Percentiles rank a stretch among this genome's conserved stretches.
These are phyloP conservation scores for Oligia latruncula DNA, from an alignment of 2,888 invertebrate genomes.

Conservation along the genomic window DNA sequence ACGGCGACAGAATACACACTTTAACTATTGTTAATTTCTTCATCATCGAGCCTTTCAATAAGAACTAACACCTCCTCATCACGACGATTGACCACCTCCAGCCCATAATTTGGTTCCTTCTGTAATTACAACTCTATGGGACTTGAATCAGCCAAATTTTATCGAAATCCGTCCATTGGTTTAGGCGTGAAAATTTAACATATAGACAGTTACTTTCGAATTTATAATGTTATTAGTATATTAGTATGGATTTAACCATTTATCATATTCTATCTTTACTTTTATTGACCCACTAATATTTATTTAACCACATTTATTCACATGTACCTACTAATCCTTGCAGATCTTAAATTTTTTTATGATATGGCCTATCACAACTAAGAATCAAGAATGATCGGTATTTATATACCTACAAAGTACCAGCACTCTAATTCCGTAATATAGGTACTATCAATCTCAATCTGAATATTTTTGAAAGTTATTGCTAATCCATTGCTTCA, in stretches of 20 bases:
- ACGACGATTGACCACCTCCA: no score
- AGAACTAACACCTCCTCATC: no score
- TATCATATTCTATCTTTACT: not conserved
- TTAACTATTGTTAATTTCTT: no score
- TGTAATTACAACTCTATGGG: not conserved
- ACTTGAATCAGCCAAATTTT: not conserved
- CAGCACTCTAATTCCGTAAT: no score
- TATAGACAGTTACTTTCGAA: not conserved
- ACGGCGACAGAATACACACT: no score
- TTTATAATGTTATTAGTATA: not conserved
- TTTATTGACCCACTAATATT: not conserved
- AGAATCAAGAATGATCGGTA: not conserved
- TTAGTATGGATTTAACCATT: not conserved
- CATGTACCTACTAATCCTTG: not conserved
- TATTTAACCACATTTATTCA: not conserved
- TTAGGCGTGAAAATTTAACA: not conserved
- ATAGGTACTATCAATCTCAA: no score
- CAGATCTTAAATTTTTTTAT: not conserved
- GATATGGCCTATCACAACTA: not conserved
- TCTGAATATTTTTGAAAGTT: no score
- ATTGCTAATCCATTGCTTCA: no score
- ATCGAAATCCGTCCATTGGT: not conserved
- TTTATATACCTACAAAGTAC: not conserved
- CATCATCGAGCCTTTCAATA: no score
- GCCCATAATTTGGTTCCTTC: not conserved